phyloP scores from a whole-genome alignment of 2,888 invertebrate species.

The Panzeria rudis region DNA sequence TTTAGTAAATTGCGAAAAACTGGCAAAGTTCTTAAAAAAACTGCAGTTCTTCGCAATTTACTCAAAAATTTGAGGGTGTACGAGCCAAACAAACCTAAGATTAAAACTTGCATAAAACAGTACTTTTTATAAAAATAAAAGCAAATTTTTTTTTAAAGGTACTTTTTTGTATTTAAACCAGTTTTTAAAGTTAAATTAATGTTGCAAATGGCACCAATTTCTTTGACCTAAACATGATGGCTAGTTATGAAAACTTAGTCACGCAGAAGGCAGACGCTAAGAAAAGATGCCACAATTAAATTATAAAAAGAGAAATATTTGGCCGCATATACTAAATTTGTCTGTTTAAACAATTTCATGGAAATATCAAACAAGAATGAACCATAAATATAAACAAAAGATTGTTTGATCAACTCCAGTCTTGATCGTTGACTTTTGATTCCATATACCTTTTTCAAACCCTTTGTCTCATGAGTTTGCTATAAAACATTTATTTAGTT shows the following conservation, averaged over 20 bases:
- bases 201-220: neutral
- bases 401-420: slow-evolving; percentile 23
- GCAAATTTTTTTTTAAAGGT: neutral
- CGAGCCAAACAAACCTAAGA: too few relatives aligned
- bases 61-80: too few relatives aligned
- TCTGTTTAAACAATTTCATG: slow-evolving; percentile 46
- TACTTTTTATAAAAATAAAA: neutral
- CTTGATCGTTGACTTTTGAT: slow-evolving; percentile 7
- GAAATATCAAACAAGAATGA: slow-evolving; percentile 37
- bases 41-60: too few relatives aligned
- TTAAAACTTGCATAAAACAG: too few relatives aligned
- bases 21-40: too few relatives aligned
- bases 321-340: slow-evolving; percentile 20
- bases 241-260: slow-evolving; percentile 51
- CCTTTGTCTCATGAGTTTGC: slow-evolving; percentile 28
- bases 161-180: neutral
- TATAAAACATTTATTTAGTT: slow-evolving; percentile 34
- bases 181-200: neutral
- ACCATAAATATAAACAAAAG: slow-evolving; percentile 52
- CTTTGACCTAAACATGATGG: neutral
- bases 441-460: slow-evolving; percentile 1
- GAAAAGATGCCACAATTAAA: slow-evolving; percentile 6
- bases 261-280: slow-evolving; percentile 38
- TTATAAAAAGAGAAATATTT: slow-evolving; percentile 8
- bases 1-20: too few relatives aligned